Conservation (phyloP, 2,888 invertebrate species). For the Acutogordius australiensis region DNA sequence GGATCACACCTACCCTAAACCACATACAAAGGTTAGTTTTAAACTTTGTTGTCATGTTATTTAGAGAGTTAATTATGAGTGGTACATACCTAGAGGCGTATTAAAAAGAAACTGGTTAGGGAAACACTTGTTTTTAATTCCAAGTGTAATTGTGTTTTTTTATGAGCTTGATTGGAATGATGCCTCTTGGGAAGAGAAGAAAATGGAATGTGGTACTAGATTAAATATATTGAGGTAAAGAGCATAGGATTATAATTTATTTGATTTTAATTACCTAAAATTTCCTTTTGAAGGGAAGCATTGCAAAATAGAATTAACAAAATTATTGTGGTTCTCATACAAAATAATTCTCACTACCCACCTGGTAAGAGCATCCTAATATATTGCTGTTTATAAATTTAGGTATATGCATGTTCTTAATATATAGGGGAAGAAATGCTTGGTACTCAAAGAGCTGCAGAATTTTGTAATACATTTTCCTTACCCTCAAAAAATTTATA, state of each 20-base stretch:
- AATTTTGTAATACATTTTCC: conserved; percentile 62
- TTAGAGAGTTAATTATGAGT: conserved; percentile 13
- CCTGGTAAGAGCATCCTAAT: conserved; percentile 22
- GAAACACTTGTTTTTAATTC: conserved; percentile 60
- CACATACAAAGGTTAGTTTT: conserved; percentile 23
- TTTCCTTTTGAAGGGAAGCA: conserved; percentile 17
- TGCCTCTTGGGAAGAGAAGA: conserved; percentile 65
- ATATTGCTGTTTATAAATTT: conserved; percentile 1
- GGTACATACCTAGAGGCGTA: conserved; percentile 44
- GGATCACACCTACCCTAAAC: conserved; percentile 49
- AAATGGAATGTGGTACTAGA: conserved; percentile 61
- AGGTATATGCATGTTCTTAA: conserved; percentile 12
- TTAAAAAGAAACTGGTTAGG: conserved; percentile 74
- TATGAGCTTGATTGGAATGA: conserved; percentile 94
- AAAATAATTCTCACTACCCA: conserved; percentile 39
- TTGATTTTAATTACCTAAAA: conserved; percentile 6
- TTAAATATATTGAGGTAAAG: conserved; percentile 36
- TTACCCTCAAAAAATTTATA: conserved; percentile 66
- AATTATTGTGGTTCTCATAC: conserved; percentile 60
- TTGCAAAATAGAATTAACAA: conserved; percentile 26
- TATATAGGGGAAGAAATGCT: conserved; percentile 30
- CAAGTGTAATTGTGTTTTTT: conserved; percentile 70
- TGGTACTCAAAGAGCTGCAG: conserved; percentile 61
- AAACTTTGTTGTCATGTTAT: neutral
- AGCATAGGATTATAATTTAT: conserved; percentile 4